A percentile compares a stretch with the other conserved stretches of the same genome.
Conservation (phyloP, 2,797 vertebrate species). For the Scarus forsteni region DNA sequence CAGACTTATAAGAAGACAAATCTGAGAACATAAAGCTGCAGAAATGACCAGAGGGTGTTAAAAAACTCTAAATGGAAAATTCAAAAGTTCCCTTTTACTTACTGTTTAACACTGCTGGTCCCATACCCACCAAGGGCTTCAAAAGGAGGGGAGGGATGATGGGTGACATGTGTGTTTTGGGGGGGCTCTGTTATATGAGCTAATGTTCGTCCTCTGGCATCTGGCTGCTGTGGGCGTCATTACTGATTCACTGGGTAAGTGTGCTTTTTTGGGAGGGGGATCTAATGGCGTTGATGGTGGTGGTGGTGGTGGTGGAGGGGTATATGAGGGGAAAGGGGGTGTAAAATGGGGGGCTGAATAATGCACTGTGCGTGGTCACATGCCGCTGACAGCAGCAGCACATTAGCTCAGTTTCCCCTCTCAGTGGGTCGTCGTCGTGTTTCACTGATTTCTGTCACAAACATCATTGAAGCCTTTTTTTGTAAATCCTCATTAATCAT, state of each 20-base stretch:
- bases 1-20: too few relatives aligned
- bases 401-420: conserved; percentile 49
- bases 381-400: conserved; percentile 34
- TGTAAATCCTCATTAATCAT: too few relatives aligned
- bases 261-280: conserved; percentile 9
- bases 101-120: too few relatives aligned
- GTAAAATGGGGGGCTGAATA: not conserved
- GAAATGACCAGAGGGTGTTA: too few relatives aligned
- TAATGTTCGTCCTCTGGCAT: conserved; percentile 77
- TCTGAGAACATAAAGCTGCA: too few relatives aligned
- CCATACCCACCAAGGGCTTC: too few relatives aligned
- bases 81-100: too few relatives aligned
- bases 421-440: conserved; percentile 1
- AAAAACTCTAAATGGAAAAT: too few relatives aligned
- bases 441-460: not conserved
- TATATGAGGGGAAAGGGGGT: not conserved
- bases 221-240: conserved; percentile 61
- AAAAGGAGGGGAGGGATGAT: not conserved
- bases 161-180: not conserved
- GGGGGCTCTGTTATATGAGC: conserved; percentile 64
- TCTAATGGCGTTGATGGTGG: not conserved
- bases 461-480: not conserved
- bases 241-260: conserved; percentile 31
- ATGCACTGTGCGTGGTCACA: conserved; percentile 19
- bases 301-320: not conserved